phyloP scores from a whole-genome alignment of 2,888 invertebrate species.

The Agonopterix arenella region DNA sequence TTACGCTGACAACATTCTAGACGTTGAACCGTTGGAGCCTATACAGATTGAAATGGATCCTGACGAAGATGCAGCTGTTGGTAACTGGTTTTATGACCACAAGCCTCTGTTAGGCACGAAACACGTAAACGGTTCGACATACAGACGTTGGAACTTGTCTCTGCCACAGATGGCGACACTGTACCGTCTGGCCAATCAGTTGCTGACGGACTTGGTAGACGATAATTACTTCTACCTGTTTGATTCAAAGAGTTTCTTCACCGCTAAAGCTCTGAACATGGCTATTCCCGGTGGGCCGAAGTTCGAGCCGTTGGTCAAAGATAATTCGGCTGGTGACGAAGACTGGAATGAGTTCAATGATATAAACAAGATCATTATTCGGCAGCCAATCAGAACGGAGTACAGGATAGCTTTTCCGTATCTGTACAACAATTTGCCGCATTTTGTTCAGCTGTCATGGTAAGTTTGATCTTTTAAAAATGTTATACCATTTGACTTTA shows the following conservation, averaged over 20 bases:
- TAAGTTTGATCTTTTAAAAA: conserved; percentile 69
- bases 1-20: conserved; percentile 99
- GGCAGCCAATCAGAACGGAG: conserved; percentile 98
- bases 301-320: conserved; percentile 99
- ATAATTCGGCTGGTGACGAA: conserved; percentile 97
- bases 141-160: conserved; percentile 96
- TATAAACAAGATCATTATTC: conserved; percentile 99
- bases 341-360: conserved; percentile 99
- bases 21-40: conserved; percentile 99
- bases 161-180: conserved; percentile 98
- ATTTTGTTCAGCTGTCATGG: conserved; percentile 99
- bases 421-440: conserved; percentile 98
- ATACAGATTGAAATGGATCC: conserved; percentile 98
- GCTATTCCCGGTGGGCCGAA: conserved; percentile 99
- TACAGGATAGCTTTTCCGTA: conserved; percentile 99
- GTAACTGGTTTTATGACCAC: conserved; percentile 99
- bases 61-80: conserved; percentile 94
- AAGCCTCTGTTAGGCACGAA: conserved; percentile 95
- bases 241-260: conserved; percentile 99
- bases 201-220: conserved; percentile 98
- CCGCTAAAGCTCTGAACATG: conserved; percentile 99
- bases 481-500: not conserved
- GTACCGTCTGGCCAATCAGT: conserved; percentile 97
- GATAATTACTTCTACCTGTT: conserved; percentile 99
- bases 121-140: conserved; percentile 97